Conservation (phyloP, 2,113 vertebrate genomes). For the Callorhinus ursinus region DNA sequence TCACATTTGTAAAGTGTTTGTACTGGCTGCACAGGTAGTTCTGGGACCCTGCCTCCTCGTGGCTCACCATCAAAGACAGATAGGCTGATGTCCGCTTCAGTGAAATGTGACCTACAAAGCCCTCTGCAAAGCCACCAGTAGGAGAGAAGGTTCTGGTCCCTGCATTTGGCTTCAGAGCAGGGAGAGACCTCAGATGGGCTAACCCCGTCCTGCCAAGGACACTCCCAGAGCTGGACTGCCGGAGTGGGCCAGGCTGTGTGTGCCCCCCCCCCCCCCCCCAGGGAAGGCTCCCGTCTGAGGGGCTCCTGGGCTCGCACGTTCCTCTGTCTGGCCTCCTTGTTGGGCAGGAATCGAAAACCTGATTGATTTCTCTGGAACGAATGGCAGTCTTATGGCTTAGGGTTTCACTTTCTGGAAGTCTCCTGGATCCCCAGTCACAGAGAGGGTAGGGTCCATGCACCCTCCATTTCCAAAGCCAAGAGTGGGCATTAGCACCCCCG, state of each 20-base stretch:
- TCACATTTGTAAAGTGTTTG: not conserved
- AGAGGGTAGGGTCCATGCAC: not conserved
- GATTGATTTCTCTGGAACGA: not conserved
- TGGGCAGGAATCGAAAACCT: not conserved
- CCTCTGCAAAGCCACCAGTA: not conserved
- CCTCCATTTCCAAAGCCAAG: not conserved
- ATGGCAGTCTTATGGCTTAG: not conserved
- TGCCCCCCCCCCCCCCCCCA: not conserved
- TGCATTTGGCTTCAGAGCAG: not conserved
- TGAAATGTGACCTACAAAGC: not conserved
- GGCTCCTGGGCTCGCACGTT: not conserved
- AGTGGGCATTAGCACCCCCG: slow-evolving; percentile 63
- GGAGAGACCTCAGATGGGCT: not conserved
- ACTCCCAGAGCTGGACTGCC: not conserved
- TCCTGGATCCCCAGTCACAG: not conserved
- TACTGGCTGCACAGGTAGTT: not conserved
- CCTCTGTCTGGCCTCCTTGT: not conserved
- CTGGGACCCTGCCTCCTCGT: not conserved
- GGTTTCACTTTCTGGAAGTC: not conserved
- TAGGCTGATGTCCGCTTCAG: not conserved
- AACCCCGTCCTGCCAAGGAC: not conserved
- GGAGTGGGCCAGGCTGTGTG: not conserved
- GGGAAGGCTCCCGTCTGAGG: not conserved
- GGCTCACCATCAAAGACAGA: not conserved
- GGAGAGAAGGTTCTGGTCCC: not conserved